These are phyloP conservation scores for Ips nitidus DNA, from an alignment of 1,140 invertebrate species.

Conservation along the genomic window DNA sequence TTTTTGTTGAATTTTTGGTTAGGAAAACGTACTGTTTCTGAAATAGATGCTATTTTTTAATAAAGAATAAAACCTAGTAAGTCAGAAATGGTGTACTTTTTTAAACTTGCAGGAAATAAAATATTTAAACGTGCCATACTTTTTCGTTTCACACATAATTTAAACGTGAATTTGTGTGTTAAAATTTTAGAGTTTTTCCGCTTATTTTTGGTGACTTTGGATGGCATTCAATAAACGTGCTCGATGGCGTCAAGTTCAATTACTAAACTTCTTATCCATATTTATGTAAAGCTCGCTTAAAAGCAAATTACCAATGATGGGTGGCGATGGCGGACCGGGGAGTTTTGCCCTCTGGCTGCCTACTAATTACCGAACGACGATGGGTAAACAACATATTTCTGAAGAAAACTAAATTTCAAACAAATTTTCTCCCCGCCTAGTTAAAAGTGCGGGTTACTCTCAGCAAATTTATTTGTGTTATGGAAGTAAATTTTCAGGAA, in stretches of 20 bases:
- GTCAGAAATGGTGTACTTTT: too few species aligned
- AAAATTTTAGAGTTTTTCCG: neutral
- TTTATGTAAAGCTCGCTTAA: constrained; percentile 37
- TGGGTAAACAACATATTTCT: constrained; percentile 37
- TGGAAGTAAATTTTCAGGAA: constrained; percentile 30
- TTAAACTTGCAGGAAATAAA: too few species aligned
- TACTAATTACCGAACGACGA: constrained; percentile 38
- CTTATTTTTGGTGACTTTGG: neutral
- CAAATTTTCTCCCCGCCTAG: constrained; percentile 37
- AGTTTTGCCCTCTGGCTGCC: constrained; percentile 25
- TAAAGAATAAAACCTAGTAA: too few species aligned
- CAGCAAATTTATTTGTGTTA: constrained; percentile 37
- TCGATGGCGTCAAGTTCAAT: neutral
- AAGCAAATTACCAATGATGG: constrained; percentile 35
- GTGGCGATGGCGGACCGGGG: constrained; percentile 25
- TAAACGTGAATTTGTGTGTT: too few species aligned
- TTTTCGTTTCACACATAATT: too few species aligned
- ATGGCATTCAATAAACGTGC: too few species aligned
- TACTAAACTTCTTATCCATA: constrained; percentile 37
- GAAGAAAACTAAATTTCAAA: constrained; percentile 37
- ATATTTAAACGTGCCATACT: too few species aligned
- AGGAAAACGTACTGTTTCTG: too few species aligned
- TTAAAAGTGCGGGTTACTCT: constrained; percentile 37
- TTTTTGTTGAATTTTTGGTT: too few species aligned
- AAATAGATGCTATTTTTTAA: too few species aligned